A percentile compares a stretch with the other conserved stretches of the same genome.
These are phyloP conservation scores for Neria commutata DNA, from an alignment of 2,888 invertebrate species.

Conservation along the genomic window DNA sequence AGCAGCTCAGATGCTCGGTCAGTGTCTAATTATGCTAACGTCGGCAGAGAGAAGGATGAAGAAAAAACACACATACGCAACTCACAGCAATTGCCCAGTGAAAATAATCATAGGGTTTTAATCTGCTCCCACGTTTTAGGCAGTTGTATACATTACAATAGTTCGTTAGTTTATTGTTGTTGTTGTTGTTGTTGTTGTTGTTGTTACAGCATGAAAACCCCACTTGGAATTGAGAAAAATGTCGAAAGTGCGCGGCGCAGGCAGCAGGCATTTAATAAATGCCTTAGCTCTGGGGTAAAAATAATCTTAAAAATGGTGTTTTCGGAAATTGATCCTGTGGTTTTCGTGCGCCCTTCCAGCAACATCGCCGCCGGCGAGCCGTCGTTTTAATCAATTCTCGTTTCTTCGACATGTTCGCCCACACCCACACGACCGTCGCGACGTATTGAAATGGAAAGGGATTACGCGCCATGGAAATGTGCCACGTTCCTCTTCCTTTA, in stretches of 20 bases:
- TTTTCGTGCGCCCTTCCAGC: conserved; percentile 10
- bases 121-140: conserved; percentile 33
- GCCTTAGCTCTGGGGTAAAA: conserved; percentile 6
- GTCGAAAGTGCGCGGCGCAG: too few species aligned
- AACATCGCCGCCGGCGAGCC: not conserved
- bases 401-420: conserved; percentile 5
- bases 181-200: too few species aligned
- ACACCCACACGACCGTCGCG: conserved; percentile 30
- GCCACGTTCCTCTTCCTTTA: not conserved
- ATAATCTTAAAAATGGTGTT: conserved; percentile 15
- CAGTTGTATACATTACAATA: not conserved
- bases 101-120: conserved; percentile 28
- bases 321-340: conserved; percentile 17
- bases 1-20: conserved; percentile 36
- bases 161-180: not conserved
- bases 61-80: not conserved
- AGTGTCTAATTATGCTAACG: not conserved
- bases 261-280: too few species aligned
- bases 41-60: not conserved
- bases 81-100: not conserved
- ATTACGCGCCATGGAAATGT: conserved; percentile 17
- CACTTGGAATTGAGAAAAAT: too few species aligned
- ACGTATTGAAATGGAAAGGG: conserved; percentile 12
- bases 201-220: too few species aligned
- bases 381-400: conserved; percentile 9